phyloP scores from a whole-genome alignment of 2,113 vertebrate species.

The Coryphaenoides rupestris region DNA sequence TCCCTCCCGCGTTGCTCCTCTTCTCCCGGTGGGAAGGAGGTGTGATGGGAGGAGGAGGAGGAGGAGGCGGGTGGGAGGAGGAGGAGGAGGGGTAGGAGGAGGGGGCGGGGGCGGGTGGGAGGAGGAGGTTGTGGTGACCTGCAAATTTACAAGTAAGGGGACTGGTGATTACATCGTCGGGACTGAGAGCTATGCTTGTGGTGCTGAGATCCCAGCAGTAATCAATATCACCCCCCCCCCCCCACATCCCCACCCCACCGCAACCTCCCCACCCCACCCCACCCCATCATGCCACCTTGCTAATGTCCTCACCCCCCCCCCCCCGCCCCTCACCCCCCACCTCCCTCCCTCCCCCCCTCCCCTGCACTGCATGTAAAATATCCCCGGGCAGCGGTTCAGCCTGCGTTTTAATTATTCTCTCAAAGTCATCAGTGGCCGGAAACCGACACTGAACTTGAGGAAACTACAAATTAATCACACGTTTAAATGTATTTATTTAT shows the following conservation, averaged over 20 bases:
- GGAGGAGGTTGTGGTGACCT: conserved; percentile 50
- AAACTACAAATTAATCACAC: conserved; percentile 47
- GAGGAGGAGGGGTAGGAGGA: no score
- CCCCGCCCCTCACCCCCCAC: conserved; percentile 39
- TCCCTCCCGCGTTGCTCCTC: not conserved
- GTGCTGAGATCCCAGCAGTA: conserved; percentile 70
- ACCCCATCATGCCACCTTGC: not conserved
- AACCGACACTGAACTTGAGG: conserved; percentile 36
- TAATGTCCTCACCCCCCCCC: conserved; percentile 27
- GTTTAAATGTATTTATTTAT: not conserved
- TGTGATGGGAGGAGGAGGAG: no score
- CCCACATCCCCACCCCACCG: conserved; percentile 27
- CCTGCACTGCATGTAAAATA: conserved; percentile 70
- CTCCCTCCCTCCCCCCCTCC: conserved; percentile 35
- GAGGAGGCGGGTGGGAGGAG: no score
- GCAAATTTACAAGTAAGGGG: conserved; percentile 65
- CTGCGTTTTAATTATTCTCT: conserved; percentile 67
- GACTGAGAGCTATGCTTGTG: conserved; percentile 67
- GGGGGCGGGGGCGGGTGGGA: not conserved
- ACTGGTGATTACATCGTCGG: conserved; percentile 71
- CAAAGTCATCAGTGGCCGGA: conserved; percentile 62
- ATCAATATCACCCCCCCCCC: conserved; percentile 67
- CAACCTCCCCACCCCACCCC: conserved; percentile 37
- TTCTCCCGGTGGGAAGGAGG: no score
- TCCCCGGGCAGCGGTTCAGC: conserved; percentile 41